Conservation (phyloP, 2,113 vertebrate species). For the Stigmatopora nigra region DNA sequence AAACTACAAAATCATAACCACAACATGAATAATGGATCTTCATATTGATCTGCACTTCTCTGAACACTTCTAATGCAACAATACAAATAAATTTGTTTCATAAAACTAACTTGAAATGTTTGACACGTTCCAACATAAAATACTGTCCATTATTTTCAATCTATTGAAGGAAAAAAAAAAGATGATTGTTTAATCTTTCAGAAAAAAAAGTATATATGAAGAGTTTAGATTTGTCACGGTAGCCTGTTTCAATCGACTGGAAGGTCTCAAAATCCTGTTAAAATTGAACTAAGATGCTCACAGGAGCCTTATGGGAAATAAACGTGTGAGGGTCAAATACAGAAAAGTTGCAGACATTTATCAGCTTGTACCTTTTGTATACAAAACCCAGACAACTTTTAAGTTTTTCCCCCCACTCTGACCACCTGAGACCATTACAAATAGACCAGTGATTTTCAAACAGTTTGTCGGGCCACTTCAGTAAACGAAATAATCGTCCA, state of each 20-base stretch:
- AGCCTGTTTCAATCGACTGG: neutral
- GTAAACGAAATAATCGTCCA: no score
- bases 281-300: constrained; percentile 21
- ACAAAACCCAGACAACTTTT: neutral
- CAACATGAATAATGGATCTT: constrained; percentile 34
- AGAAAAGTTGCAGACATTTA: neutral
- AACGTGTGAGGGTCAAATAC: constrained; percentile 10
- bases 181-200: neutral
- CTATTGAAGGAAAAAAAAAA: neutral
- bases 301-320: constrained; percentile 33
- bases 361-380: neutral
- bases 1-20: constrained; percentile 30
- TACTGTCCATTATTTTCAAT: neutral
- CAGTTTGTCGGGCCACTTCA: no score
- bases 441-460: no score
- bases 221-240: constrained; percentile 1
- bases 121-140: no score
- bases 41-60: constrained; percentile 10
- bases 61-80: neutral
- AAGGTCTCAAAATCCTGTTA: constrained; percentile 22
- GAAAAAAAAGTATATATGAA: neutral
- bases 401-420: neutral
- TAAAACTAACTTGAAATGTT: no score
- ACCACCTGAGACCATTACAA: neutral
- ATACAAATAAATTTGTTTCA: neutral